Evolutionary conservation across 2,888 invertebrate species (phyloP), one percentile per base, ranked within the genome.

Genomic region (Dryococelus australis): DNA sequence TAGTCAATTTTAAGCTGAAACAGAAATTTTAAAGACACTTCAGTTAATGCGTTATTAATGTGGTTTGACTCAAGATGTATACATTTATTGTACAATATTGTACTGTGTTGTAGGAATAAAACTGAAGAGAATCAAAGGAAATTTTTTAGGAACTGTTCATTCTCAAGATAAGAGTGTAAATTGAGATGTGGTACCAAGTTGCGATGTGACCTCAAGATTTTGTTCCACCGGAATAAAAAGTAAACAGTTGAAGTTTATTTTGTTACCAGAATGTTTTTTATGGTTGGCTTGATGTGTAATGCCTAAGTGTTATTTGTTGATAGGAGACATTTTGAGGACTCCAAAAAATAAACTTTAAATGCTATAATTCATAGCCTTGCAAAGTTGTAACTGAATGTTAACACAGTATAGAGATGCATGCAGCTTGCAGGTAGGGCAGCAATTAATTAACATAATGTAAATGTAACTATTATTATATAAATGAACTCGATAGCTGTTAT

Each of bases 331-430:
- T 84, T 87, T 53, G 27, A 78, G 43, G 47, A 43, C 43, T 65
- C 84, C 24, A 65, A 24, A 86, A 35, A 43, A 35, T 16, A 79
- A 43, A 80, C 81, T 86, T 65, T 65, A 65, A 65, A 65, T 65
- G 24, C 65, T 65, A 51, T 51, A 65, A 65, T 65, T 65, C 65
- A 65, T 65, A 65, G 65, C 65, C 65, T 65, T 65, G 65, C 65
- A 65, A 20, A 65, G 65, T 65, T 65, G 65, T 12, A 83, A 83
- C 43, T 83, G 83, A 35, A 83, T 83, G 83, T 83, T 65, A 65
- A 65, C 65, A 65, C 65, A 83, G 43, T 43, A 83, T 87, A 87
- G 65, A 88, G 83, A 81, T 88, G 88, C 88, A 83, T 88, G 86
- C 87, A 83, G 88, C 88, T 88, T 86, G 86, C 24, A 85, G 26